These are phyloP conservation scores for Lepidotrigona ventralis DNA, from an alignment of 1,140 invertebrate species.

Conservation along the genomic window DNA sequence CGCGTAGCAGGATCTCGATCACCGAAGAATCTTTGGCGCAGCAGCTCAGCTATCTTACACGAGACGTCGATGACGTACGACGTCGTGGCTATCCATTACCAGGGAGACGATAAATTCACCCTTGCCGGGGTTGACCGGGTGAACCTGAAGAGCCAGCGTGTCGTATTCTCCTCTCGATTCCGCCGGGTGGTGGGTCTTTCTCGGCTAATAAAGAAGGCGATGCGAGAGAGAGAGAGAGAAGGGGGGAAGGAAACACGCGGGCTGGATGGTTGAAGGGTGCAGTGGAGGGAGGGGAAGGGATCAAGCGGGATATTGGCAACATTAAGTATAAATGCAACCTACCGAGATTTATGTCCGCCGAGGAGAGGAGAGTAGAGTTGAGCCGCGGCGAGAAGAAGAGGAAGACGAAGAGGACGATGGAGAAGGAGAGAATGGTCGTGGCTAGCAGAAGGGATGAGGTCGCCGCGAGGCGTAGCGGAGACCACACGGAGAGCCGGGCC, in stretches of 20 bases:
- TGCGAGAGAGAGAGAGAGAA: conserved; percentile 25
- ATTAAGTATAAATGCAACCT: conserved; percentile 77
- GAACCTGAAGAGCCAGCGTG: conserved; percentile 60
- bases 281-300: conserved; percentile 31
- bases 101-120: conserved; percentile 65
- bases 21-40: conserved; percentile 46
- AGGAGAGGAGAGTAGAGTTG: conserved; percentile 42
- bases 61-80: conserved; percentile 67
- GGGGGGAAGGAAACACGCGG: not conserved
- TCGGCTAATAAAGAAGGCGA: conserved; percentile 69
- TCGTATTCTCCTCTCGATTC: conserved; percentile 56
- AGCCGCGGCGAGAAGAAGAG: conserved; percentile 43
- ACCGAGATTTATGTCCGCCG: conserved; percentile 75
- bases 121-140: conserved; percentile 61
- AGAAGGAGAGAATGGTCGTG: conserved; percentile 48
- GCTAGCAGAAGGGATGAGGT: conserved; percentile 75
- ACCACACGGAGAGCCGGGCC: conserved; percentile 74
- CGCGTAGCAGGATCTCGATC: conserved; percentile 29
- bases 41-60: conserved; percentile 44
- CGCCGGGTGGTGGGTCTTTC: conserved; percentile 62
- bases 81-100: conserved; percentile 67
- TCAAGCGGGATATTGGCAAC: conserved; percentile 76
- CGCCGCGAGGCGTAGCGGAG: conserved; percentile 74
- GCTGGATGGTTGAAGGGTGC: conserved; percentile 21
- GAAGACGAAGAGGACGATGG: conserved; percentile 47